Evolutionary conservation across 1,140 invertebrate genomes (phyloP).

Genomic region (Rhagoletis pomonella): DNA sequence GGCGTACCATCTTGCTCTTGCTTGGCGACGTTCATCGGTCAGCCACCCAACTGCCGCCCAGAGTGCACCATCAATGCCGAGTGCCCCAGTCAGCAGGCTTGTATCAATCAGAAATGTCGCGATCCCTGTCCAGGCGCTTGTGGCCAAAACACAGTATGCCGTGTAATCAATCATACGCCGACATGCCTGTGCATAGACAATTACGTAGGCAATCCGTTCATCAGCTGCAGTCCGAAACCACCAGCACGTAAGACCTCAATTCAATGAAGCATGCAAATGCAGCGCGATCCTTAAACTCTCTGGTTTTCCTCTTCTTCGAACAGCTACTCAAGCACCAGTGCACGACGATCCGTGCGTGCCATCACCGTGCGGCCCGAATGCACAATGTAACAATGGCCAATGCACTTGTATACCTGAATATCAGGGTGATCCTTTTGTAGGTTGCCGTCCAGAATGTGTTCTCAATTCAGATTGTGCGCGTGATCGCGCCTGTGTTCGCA

Average conservation of each 20-base stretch:
- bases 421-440: conserved; percentile 88
- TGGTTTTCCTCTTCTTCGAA: conserved; percentile 53
- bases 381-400: conserved; percentile 86
- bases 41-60: conserved; percentile 87
- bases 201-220: conserved; percentile 84
- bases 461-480: conserved; percentile 87
- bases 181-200: conserved; percentile 81
- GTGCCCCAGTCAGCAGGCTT: conserved; percentile 86
- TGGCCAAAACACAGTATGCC: conserved; percentile 84
- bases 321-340: conserved; percentile 64
- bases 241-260: conserved; percentile 66
- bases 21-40: conserved; percentile 83
- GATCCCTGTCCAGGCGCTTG: conserved; percentile 91
- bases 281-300: background rate
- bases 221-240: conserved; percentile 78
- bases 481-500: conserved; percentile 84
- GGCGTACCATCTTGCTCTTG: conserved; percentile 86
- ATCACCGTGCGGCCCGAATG: conserved; percentile 88
- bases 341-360: conserved; percentile 79
- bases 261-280: background rate
- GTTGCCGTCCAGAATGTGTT: conserved; percentile 88
- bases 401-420: conserved; percentile 86
- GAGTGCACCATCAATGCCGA: conserved; percentile 89
- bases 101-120: conserved; percentile 85
- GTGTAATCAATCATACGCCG: conserved; percentile 79